Base-by-base conservation (phyloP, 2,888 invertebrate species). In the Polyploca ridens region DNA sequence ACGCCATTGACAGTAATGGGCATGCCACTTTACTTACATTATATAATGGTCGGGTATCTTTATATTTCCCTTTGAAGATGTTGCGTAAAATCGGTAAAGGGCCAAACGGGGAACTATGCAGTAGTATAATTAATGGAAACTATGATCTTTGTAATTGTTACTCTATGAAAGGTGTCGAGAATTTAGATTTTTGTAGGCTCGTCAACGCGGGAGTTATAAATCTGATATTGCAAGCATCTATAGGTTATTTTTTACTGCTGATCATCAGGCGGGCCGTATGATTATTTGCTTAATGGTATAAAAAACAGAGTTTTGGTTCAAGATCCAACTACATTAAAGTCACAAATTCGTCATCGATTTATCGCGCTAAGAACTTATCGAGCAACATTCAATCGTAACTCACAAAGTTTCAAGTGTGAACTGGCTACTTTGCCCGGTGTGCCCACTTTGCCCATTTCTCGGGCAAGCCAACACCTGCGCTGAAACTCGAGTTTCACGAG, bases 1-100 rank as follows among this genome's bases (percentile, higher is more conserved):
- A 84, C 81, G 84, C 79, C 75, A 87, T 86, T 81, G 87, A 82
- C 84, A 80, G 84, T 87, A 86, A 87, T 87, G 82, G 54, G 54
- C 19, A 54, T 19, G n/a, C 54, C 19, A 81, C 72, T 71, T 62
- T 62, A 58, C 62, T 58, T 63, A 64, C 62, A 58, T 46, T 58
- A 19, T 62, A 33, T 58, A 44, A 64, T 16, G 35, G 54, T 19
- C 19, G 54, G 16, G 46, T 46, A 54, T 54, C 19, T 54, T 19
- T 54, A 19, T 54, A 19, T 54, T 54, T 54, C 8, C 19, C 19
- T 54, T 54, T 54, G 16, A 54, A 54, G 19, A 19, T 19, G 7
- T 19, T 10, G 54, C 49, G 8, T n/a, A 19, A 19, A 49, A 16
- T 16, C 16, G 49, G 7, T 49, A 38, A 5, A 5, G 41, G 41